Evolutionary conservation across 2,113 vertebrate genomes (phyloP).

Genomic region (Brachypteracias leptosomus): DNA sequence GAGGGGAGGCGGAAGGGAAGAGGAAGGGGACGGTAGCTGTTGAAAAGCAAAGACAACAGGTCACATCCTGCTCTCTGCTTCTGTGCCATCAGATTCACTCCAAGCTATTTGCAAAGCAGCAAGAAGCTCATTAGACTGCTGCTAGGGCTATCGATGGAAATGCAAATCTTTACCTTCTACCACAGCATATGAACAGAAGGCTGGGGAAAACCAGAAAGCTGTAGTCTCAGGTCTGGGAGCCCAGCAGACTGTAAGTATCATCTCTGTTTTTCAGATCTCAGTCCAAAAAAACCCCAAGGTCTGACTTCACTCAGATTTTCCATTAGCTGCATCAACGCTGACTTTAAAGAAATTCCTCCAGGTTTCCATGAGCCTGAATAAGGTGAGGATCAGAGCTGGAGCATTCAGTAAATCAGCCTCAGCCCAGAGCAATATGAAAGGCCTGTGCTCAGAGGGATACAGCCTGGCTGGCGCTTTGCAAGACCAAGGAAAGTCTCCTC

Average conservation of each 20-base stretch:
- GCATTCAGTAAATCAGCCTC: neutral
- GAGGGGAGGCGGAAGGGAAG: neutral
- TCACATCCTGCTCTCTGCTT: constrained; percentile 8
- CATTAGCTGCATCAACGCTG: neutral
- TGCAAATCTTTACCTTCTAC: constrained; percentile 27
- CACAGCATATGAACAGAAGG: neutral
- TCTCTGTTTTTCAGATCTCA: neutral
- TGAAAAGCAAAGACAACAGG: neutral
- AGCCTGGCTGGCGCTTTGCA: neutral
- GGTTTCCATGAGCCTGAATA: neutral
- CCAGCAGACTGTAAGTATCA: neutral
- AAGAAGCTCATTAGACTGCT: constrained; percentile 26
- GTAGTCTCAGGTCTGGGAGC: neutral
- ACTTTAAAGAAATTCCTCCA: neutral
- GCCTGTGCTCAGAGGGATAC: neutral
- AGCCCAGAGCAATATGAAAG: neutral
- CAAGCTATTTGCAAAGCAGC: constrained; percentile 25
- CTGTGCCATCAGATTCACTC: neutral
- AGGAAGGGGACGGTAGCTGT: neutral
- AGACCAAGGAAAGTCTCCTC: neutral
- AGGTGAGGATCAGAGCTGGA: neutral
- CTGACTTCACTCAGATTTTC: neutral
- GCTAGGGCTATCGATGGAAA: constrained; percentile 18
- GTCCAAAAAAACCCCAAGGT: neutral
- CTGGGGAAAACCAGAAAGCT: neutral